A percentile compares a stretch with the other conserved stretches of the same genome.
These are phyloP conservation scores for Spondyliosoma cantharus DNA, from an alignment of 2,797 vertebrate species.

Conservation along the genomic window DNA sequence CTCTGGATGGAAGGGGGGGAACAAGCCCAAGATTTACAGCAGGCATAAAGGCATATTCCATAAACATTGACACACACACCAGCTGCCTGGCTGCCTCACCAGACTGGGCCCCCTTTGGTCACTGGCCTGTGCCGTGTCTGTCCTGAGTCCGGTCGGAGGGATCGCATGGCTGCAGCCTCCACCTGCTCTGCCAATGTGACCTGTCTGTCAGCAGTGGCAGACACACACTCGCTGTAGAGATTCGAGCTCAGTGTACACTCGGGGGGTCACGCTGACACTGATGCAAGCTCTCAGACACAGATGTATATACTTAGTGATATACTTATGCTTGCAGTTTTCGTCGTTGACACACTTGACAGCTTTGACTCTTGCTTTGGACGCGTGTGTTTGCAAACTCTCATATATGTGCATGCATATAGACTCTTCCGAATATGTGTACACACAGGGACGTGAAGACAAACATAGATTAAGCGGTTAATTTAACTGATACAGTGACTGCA, in stretches of 20 bases:
- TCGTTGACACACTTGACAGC: slow-evolving; percentile 63
- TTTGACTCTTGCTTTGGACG: slow-evolving; percentile 10
- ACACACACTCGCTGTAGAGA: slow-evolving; percentile 52
- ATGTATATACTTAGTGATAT: slow-evolving; percentile 61
- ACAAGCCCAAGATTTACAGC: slow-evolving; percentile 83
- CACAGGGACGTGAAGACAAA: slow-evolving; percentile 20
- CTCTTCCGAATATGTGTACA: slow-evolving; percentile 29
- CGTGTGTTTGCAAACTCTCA: slow-evolving; percentile 35
- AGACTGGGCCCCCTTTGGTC: slow-evolving; percentile 65
- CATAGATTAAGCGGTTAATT: slow-evolving; percentile 13
- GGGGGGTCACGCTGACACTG: slow-evolving; percentile 40
- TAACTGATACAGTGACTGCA: slow-evolving; percentile 8
- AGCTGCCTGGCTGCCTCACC: slow-evolving; percentile 76
- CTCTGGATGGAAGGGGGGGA: slow-evolving; percentile 54
- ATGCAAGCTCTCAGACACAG: slow-evolving; percentile 54
- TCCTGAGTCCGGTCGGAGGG: slow-evolving; percentile 63
- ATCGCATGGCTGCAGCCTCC: slow-evolving; percentile 74
- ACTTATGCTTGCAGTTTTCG: slow-evolving; percentile 60
- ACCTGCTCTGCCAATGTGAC: slow-evolving; percentile 82
- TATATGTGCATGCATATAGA: slow-evolving; percentile 7
- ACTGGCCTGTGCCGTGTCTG: slow-evolving; percentile 62
- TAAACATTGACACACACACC: slow-evolving; percentile 87
- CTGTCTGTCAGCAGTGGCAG: slow-evolving; percentile 76
- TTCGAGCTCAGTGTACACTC: slow-evolving; percentile 37
- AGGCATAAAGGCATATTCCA: slow-evolving; percentile 85